Evolutionary conservation across 1,140 invertebrate genomes (phyloP).

Genomic region (Drosophila sulfurigaster): DNA sequence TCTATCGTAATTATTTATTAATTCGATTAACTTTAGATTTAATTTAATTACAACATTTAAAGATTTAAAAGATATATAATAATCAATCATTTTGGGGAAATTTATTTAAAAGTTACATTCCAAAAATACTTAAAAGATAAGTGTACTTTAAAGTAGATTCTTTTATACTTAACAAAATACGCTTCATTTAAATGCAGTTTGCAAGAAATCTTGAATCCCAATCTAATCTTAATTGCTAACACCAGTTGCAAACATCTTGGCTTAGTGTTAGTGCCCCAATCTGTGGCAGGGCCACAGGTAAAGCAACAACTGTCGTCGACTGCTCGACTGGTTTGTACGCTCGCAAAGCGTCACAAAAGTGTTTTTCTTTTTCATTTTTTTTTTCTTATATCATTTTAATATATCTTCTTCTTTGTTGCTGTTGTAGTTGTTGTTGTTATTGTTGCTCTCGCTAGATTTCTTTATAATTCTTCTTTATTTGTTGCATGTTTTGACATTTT

Average conservation of each 20-base stretch:
- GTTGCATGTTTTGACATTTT: slow-evolving; percentile 66
- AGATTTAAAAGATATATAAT: too few relatives aligned
- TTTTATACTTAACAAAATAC: not conserved
- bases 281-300: not conserved
- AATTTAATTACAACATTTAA: too few relatives aligned
- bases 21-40: too few relatives aligned
- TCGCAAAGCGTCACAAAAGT: slow-evolving; percentile 16
- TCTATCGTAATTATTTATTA: too few relatives aligned
- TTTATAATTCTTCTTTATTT: slow-evolving; percentile 71
- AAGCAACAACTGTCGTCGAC: slow-evolving; percentile 2
- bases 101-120: too few relatives aligned
- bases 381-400: slow-evolving; percentile 32
- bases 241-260: not conserved
- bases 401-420: not conserved
- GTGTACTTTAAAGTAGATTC: not conserved
- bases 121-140: too few relatives aligned
- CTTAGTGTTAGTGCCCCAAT: not conserved
- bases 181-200: not conserved
- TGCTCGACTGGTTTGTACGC: slow-evolving; percentile 7
- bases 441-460: slow-evolving; percentile 57
- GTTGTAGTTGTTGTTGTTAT: slow-evolving; percentile 17
- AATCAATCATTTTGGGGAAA: too few relatives aligned
- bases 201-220: not conserved
- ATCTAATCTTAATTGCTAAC: not conserved
- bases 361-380: slow-evolving; percentile 4